phyloP scores from a whole-genome alignment of 2,113 vertebrate genomes.

The Lipophrys pholis region DNA sequence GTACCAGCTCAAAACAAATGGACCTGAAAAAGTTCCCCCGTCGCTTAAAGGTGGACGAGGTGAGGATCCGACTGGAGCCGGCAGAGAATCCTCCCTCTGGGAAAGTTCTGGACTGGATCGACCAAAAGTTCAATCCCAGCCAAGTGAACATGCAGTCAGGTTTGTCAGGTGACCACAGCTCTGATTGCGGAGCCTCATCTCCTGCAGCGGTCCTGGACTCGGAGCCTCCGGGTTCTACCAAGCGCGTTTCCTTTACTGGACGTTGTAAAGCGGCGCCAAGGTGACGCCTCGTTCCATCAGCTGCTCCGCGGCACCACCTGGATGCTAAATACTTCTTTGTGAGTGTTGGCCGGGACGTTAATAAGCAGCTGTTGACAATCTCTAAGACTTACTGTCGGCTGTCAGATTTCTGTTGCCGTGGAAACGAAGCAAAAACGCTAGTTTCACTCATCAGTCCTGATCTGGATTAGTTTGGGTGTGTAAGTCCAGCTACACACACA shows the following conservation, averaged over 20 bases:
- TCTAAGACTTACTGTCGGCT: constrained; percentile 29
- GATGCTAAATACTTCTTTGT: constrained; percentile 20
- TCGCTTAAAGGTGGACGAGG: constrained; percentile 1
- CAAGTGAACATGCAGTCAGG: background rate
- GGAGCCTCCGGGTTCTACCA: too few relatives aligned
- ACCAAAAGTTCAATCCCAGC: too few relatives aligned
- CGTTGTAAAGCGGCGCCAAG: background rate
- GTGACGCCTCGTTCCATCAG: background rate
- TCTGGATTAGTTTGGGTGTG: background rate
- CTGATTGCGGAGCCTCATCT: background rate
- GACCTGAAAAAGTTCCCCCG: too few relatives aligned
- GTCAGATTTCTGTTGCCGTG: constrained; percentile 30
- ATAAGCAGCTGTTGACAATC: constrained; percentile 41
- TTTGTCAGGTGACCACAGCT: background rate
- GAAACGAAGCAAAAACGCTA: constrained; percentile 6
- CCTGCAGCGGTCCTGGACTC: constrained; percentile 6
- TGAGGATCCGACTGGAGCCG: constrained; percentile 10
- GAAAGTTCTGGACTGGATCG: background rate
- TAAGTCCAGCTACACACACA: background rate
- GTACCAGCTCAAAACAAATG: background rate
- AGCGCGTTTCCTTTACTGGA: background rate
- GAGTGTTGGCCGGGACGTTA: constrained; percentile 10
- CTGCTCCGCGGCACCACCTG: constrained; percentile 22
- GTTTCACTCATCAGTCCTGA: constrained; percentile 16
- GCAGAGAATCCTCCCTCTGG: background rate